Evolutionary conservation across 2,113 vertebrate genomes (phyloP).

Genomic region (Catharus minimus): DNA sequence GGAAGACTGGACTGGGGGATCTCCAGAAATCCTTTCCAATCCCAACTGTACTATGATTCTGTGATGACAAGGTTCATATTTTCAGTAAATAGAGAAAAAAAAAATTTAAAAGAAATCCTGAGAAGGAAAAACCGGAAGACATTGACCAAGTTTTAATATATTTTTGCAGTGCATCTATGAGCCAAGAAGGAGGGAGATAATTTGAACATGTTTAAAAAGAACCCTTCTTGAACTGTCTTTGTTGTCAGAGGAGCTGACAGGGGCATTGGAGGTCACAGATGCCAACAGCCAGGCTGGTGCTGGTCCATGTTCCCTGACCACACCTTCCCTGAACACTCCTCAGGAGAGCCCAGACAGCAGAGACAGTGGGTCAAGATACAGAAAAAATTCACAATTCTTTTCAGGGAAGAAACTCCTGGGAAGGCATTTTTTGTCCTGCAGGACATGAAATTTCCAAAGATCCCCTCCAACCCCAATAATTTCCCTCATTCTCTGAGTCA

Average conservation of each 20-base stretch:
- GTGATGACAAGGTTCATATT: not conserved
- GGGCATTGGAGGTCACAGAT: accelerated
- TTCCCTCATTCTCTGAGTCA: not conserved
- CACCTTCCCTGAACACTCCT: accelerated
- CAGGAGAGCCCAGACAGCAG: not conserved
- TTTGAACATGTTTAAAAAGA: not conserved
- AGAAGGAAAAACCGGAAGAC: not conserved
- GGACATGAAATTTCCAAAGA: not conserved
- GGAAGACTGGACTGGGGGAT: not conserved
- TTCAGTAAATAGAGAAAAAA: not conserved
- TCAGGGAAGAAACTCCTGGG: not conserved
- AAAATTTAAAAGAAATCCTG: not conserved
- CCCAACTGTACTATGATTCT: not conserved
- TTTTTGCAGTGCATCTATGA: not conserved
- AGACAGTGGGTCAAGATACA: not conserved
- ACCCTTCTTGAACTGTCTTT: not conserved
- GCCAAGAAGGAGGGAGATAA: not conserved
- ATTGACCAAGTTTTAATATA: not conserved
- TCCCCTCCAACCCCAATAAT: not conserved
- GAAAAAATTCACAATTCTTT: not conserved
- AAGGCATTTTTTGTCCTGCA: not conserved
- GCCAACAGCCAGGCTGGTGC: not conserved
- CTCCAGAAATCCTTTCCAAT: not conserved
- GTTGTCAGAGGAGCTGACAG: not conserved
- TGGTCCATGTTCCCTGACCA: not conserved